Conservation (phyloP, 2,888 invertebrate species). For the Nomada hirtipes region DNA sequence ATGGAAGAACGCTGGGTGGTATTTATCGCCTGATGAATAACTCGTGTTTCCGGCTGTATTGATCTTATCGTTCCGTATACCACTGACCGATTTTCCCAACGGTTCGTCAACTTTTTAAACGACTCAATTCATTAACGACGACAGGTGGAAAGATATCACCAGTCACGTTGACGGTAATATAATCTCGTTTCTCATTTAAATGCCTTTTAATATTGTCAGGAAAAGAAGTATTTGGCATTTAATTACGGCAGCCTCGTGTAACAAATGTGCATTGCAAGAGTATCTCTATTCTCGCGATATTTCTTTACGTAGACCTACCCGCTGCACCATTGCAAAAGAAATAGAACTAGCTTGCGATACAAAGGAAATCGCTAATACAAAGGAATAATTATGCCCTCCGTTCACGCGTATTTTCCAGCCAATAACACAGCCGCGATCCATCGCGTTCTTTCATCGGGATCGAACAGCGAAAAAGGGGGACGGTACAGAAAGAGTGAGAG, state of each 20-base stretch:
- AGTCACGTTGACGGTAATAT: too few species aligned
- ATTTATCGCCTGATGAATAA: conserved; percentile 40
- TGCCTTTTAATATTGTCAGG: too few species aligned
- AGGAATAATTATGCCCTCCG: conserved; percentile 3
- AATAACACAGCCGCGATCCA: conserved; percentile 6
- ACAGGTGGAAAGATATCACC: too few species aligned
- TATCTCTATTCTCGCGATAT: too few species aligned
- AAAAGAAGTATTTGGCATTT: too few species aligned
- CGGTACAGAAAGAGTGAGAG: too few species aligned
- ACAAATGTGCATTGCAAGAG: too few species aligned
- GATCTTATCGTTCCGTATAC: conserved; percentile 21
- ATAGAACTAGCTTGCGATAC: not conserved
- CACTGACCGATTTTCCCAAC: not conserved
- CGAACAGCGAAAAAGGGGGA: not conserved
- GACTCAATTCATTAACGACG: not conserved
- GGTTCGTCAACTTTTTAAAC: not conserved
- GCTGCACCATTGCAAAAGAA: not conserved
- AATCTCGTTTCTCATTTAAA: too few species aligned
- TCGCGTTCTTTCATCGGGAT: conserved; percentile 17
- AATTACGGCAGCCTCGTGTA: too few species aligned
- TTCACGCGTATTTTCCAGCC: conserved; percentile 13
- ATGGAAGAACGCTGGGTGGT: not conserved
- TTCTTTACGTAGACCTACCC: too few species aligned
- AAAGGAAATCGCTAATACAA: not conserved
- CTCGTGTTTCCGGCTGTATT: conserved; percentile 9